Conservation (phyloP, 2,113 vertebrate species). For the Thamnophis sirtalis region DNA sequence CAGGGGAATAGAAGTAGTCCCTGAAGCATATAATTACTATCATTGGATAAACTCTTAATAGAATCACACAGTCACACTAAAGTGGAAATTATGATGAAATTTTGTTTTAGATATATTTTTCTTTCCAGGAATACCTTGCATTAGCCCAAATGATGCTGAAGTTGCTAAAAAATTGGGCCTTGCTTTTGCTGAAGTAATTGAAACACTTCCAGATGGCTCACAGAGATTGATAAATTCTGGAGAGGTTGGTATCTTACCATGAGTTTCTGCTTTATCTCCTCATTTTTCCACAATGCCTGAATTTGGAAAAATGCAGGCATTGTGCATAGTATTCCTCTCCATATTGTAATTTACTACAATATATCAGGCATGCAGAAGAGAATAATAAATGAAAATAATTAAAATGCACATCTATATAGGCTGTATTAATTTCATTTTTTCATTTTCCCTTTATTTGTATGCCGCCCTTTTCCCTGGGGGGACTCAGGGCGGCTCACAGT, state of each 20-base stretch:
- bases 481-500: too few species aligned
- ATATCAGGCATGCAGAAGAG: neutral
- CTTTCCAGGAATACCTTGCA: constrained; percentile 81
- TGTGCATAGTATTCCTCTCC: neutral
- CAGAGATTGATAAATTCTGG: constrained; percentile 80
- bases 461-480: too few species aligned
- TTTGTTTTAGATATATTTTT: neutral
- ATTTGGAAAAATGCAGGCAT: too few species aligned
- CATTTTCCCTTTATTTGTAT: too few species aligned
- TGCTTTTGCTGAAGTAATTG: constrained; percentile 74
- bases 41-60: neutral
- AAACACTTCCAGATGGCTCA: constrained; percentile 70
- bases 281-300: neutral
- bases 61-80: neutral
- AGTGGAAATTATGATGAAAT: neutral
- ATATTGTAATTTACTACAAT: neutral
- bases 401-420: neutral
- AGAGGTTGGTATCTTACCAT: constrained; percentile 72
- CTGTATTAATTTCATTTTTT: neutral
- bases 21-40: neutral
- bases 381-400: neutral
- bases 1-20: neutral
- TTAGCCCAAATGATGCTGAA: constrained; percentile 72
- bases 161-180: constrained; percentile 78
- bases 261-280: constrained; percentile 12